Base-by-base conservation (phyloP, 35 echinoderm and acorn worm genomes). In the Diadema setosum region DNA sequence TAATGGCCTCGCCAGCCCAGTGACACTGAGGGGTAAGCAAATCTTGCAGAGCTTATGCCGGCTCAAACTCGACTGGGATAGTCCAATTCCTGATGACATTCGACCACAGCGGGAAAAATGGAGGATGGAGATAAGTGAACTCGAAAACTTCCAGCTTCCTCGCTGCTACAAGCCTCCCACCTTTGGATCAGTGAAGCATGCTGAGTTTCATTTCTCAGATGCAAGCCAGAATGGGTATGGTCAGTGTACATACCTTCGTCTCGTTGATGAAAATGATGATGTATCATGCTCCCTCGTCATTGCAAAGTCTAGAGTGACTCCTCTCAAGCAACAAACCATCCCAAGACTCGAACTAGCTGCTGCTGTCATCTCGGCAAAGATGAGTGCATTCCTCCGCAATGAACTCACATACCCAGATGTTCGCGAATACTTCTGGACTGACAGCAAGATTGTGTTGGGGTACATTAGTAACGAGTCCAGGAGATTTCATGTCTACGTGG, bases 11-110 rank as follows among this genome's bases (percentile, higher is more conserved):
- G 8, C 65, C n/a, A 27, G 61, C 14, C 92, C 81, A 50, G 58
- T 89, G 12, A 64, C 52, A 8, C 26, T 94, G 17, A 50, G 7
- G 16, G 93, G 58, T 2, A 91, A 91, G 50, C 70, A 84, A 58
- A 67, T 90, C 12, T 56, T 95, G 26, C 92, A 90, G 80, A 21
- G 70, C 24, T 16, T 94, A 12, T 84, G 92, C 49, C 37, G 85
- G 32, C 23, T 58, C 42, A 84, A 88, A 17, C 18, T 93, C 18
- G 74, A 61, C 20, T 88, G 91, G 91, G 84, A 93, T 82, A 26
- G 50, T 27, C 36, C 64, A 29, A 87, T 87, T 8, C 63, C 61
- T 14, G 67, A 25, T 1, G 20, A 46, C 6, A 12, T 30, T 29
- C 8, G 3, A 15, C 7, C 11, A 44, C 43, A 87, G 42, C 80